Conservation (phyloP, 2,797 vertebrate species). For the Acrocephalus scirpaceus region DNA sequence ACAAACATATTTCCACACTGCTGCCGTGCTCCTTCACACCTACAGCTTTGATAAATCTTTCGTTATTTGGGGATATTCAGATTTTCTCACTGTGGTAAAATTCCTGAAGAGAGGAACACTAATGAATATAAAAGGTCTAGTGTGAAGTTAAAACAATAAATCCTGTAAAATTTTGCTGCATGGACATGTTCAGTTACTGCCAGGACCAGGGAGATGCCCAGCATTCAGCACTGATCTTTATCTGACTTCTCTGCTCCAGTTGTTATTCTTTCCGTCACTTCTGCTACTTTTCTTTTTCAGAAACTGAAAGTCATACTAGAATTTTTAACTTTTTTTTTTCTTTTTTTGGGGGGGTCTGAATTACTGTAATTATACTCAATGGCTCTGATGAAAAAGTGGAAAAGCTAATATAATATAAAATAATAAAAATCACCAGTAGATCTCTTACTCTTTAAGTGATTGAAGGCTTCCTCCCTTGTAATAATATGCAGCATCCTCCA, state of each 20-base stretch:
- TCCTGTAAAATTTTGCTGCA: background rate
- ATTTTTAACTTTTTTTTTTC: conserved; percentile 19
- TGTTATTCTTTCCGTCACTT: conserved; percentile 1
- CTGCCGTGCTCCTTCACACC: background rate
- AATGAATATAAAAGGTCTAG: background rate
- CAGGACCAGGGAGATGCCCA: background rate
- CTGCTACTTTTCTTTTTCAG: background rate
- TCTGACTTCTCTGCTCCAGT: background rate
- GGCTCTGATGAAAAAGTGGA: conserved; percentile 3
- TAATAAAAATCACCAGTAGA: conserved; percentile 7
- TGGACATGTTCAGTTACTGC: background rate
- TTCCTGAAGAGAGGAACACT: background rate
- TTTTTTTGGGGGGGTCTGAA: background rate
- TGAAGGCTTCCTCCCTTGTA: background rate
- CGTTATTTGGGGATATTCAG: background rate
- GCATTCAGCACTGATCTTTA: background rate
- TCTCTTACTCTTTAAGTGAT: conserved; percentile 29
- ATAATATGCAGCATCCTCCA: background rate
- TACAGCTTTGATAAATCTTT: background rate
- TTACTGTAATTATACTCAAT: conserved; percentile 48
- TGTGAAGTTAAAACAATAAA: background rate
- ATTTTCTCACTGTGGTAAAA: background rate
- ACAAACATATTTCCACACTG: background rate
- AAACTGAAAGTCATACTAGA: conserved; percentile 5
- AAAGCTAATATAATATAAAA: conserved; percentile 27